phyloP scores from a whole-genome alignment of 2,888 invertebrate species.

The Phaonia tiefii region DNA sequence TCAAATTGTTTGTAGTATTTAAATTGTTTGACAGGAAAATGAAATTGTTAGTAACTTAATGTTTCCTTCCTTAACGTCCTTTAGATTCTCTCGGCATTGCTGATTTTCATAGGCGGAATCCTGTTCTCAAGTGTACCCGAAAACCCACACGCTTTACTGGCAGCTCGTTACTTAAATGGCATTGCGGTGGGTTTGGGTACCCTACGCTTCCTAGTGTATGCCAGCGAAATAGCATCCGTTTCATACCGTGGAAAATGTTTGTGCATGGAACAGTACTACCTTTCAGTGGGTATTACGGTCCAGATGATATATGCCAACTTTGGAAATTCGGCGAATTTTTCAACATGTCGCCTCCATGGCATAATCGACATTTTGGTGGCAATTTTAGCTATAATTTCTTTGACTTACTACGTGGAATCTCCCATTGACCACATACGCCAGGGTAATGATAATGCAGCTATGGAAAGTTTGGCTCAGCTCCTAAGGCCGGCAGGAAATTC shows the following conservation, averaged over 20 bases:
- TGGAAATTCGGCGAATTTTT: slow-evolving; percentile 23
- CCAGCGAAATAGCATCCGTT: slow-evolving; percentile 71
- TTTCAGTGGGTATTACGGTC: slow-evolving; percentile 71
- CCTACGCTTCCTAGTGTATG: slow-evolving; percentile 72
- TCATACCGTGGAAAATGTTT: slow-evolving; percentile 69
- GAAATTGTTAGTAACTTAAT: background rate
- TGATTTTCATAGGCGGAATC: slow-evolving; percentile 71
- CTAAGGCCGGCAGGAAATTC: slow-evolving; percentile 45
- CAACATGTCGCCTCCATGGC: slow-evolving; percentile 71
- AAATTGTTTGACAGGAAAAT: no score
- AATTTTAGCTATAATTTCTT: slow-evolving; percentile 55
- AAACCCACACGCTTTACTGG: slow-evolving; percentile 67
- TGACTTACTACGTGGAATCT: slow-evolving; percentile 70
- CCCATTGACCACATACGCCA: slow-evolving; percentile 72
- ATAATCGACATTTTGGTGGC: slow-evolving; percentile 71
- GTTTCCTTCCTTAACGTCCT: background rate
- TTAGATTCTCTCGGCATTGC: slow-evolving; percentile 25
- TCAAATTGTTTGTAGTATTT: background rate
- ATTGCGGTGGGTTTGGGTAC: slow-evolving; percentile 73
- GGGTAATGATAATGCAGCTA: slow-evolving; percentile 70
- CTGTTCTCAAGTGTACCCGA: slow-evolving; percentile 71
- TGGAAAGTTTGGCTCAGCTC: slow-evolving; percentile 60
- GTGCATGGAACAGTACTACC: slow-evolving; percentile 70
- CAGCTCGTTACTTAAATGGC: slow-evolving; percentile 74
- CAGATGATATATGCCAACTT: slow-evolving; percentile 70